Evolutionary conservation across 92 coral and sea anemone genomes (phyloP), one percentile per base, ranked within the genome.

Genomic region (Montipora capitata): DNA sequence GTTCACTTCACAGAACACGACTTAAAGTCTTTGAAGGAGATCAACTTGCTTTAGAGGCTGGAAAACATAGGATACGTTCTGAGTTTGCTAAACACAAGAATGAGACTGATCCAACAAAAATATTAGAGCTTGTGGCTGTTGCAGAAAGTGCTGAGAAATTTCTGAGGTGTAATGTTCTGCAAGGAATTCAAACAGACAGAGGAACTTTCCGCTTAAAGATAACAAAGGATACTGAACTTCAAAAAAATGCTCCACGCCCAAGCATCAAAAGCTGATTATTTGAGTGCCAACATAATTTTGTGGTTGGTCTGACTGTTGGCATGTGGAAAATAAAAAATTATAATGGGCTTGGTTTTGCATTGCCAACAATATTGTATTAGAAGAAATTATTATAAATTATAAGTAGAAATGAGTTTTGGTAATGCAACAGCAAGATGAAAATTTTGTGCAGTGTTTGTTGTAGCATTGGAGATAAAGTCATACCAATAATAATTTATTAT

Each of bases 111-210:
- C 80, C 88, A 41, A 78, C 72, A 16, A 92, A 91, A 87, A 96
- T 97, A 41, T 86, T 89, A 42, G 98, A 94, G 86, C 98, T 97
- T 27, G 59, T 97, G 17, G 78, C 74, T 52, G 62, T 72, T 16
- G 99, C 96, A 52, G 95, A 92, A 77, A 92, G 95, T 68, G 96
- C 95, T 67, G 98, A 94, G 76, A 90, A 88, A 43, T 86, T 96
- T 74, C 78, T 97, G 79, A 87, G 94, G 56, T 95, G 93, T 39
- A 88, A 92, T 48, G 90, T 97, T 7, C 98, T 97, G 10, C 99
- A 97, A 92, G 99, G 98, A 1, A 92, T 94, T 2, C 85, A 91
- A 38, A 88, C 87, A 52, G 92, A 92, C 45, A 80, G 82, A 72
- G 89, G 95, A 4, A 78, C 88, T 14, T 94, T 87, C 68, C 80